Evolutionary conservation across 2,113 vertebrate genomes (phyloP).

Genomic region (Gnathonemus longibarbis): DNA sequence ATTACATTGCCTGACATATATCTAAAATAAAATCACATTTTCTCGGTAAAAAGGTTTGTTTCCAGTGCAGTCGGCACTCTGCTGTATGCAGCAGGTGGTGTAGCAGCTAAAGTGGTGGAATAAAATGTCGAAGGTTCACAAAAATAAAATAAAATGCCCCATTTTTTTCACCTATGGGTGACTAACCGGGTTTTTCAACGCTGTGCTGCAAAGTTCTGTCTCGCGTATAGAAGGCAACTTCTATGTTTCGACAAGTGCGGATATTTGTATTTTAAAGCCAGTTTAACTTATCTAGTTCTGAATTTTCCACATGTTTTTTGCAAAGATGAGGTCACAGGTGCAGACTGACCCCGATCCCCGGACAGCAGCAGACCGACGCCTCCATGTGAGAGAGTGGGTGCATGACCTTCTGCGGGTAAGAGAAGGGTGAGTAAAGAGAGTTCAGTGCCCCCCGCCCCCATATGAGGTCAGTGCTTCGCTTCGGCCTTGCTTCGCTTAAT

Average conservation of each 20-base stretch:
- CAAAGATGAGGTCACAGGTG: not conserved
- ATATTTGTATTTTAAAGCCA: not conserved
- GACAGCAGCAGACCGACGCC: not conserved
- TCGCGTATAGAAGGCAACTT: not conserved
- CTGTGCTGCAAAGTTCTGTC: not conserved
- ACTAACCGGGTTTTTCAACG: not conserved
- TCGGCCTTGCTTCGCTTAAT: not conserved
- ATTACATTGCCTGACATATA: not conserved
- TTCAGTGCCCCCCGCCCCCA: not conserved
- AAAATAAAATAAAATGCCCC: not conserved
- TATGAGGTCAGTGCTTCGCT: not conserved
- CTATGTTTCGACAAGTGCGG: not conserved
- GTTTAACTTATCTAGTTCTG: not conserved
- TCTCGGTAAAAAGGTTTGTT: not conserved
- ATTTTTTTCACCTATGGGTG: not conserved
- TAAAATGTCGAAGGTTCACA: not conserved
- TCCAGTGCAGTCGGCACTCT: not conserved
- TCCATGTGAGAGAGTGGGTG: not conserved
- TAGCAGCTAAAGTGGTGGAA: not conserved
- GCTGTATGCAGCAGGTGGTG: not conserved
- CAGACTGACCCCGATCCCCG: not conserved
- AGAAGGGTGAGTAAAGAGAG: not conserved
- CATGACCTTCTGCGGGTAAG: not conserved
- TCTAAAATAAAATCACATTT: constrained; percentile 7
- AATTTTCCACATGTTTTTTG: not conserved